Percentiles rank a stretch among this genome's conserved stretches.
Evolutionary conservation across 2,797 vertebrate species (phyloP).

Genomic region (Clarias platycephalus): DNA sequence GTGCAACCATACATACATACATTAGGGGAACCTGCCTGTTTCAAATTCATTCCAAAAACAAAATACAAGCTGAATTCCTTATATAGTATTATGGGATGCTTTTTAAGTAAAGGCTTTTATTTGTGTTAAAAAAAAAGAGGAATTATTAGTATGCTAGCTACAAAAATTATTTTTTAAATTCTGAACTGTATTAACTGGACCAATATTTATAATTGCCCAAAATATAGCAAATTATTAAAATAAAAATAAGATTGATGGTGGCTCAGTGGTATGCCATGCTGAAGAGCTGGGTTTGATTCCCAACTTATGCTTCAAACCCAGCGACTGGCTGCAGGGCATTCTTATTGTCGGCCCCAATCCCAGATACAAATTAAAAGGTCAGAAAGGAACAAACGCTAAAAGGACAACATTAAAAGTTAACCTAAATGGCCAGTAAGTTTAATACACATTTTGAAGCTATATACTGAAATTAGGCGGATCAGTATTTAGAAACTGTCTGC

Average conservation of each 20-base stretch:
- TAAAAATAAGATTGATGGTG: too few relatives aligned
- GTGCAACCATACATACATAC: constrained; percentile 38
- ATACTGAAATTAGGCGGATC: not conserved
- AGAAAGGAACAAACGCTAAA: too few relatives aligned
- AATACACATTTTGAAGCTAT: not conserved
- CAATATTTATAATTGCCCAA: not conserved
- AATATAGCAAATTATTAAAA: too few relatives aligned
- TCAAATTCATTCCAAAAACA: not conserved
- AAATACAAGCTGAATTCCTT: not conserved
- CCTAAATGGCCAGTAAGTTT: not conserved
- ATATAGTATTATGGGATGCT: not conserved
- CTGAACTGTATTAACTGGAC: not conserved
- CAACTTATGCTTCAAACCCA: too few relatives aligned
- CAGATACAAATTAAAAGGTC: too few relatives aligned
- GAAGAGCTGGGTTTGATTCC: too few relatives aligned
- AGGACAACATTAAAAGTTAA: too few relatives aligned
- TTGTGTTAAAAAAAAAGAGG: not conserved
- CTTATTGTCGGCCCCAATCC: too few relatives aligned
- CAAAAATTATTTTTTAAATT: not conserved
- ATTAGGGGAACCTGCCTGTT: not conserved
- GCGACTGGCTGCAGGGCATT: too few relatives aligned
- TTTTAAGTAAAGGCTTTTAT: not conserved
- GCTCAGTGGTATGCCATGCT: too few relatives aligned
- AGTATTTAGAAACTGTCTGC: not conserved
- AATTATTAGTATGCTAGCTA: not conserved